Evolutionary conservation across 2,888 invertebrate genomes (phyloP), one percentile per base, ranked within the genome.

Genomic region (Lasioglossum lativentre): DNA sequence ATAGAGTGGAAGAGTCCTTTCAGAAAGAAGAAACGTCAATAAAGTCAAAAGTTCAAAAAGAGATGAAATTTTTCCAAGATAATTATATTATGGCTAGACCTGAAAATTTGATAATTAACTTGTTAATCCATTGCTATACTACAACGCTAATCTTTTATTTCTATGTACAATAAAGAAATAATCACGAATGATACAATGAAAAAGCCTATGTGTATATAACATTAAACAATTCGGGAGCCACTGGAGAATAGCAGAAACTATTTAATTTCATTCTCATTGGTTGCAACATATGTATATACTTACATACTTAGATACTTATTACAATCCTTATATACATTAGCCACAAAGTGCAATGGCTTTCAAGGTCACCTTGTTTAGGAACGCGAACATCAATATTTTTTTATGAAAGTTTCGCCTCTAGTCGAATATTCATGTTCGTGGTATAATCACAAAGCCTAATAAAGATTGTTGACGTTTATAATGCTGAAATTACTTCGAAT

Each of bases 381-480:
- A 63, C 30, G 19, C 30, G 34, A 19, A 2, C 19, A 19, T 30
- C 8, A 30, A 63, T 5, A 63, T 30, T 30, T 19, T 19, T 30
- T 19, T 6, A 63, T 8, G 14, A 34, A 23, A 38, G 38, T 68
- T 38, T 38, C 38, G 38, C 23, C 68, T 68, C 68, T 68, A 63
- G 38, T 68, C 34, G 19, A 38, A 68, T 23, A 23, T 38, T 68
- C 4, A 63, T 30, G 30, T 68, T 68, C 23, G 70, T 40, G 70
- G 23, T 40, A 40, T 40, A 70, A 70, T 40, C 70, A 70, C 23
- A 40, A 70, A 70, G 70, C 34, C 34, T 4, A 14, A 16, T 56
- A 78, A 72, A 70, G 38, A 78, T 78, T 42, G 63, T 59, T 78
- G 68, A 40, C 52, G n/a, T 79, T 80, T 4, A 70, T 47, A 16